A percentile compares a stretch with the other conserved stretches of the same genome.
Evolutionary conservation across 2,888 invertebrate species (phyloP).

Genomic region (Gryllus longicercus): DNA sequence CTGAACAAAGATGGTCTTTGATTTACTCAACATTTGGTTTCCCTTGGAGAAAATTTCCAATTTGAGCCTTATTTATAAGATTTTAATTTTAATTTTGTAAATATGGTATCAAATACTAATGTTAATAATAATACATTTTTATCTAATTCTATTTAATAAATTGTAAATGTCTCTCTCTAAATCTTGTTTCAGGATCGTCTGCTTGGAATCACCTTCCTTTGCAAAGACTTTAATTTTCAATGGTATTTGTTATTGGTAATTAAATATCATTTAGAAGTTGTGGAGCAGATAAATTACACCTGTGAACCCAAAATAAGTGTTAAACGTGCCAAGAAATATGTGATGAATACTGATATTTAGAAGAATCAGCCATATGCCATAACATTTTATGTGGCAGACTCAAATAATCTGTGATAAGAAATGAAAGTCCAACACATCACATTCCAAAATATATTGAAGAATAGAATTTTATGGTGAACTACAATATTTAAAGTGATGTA

Average conservation of each 20-base stretch:
- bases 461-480: no score
- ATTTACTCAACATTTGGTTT: no score
- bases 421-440: no score
- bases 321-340: conserved; percentile 3
- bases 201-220: not conserved
- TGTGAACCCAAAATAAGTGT: not conserved
- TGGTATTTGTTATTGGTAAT: not conserved
- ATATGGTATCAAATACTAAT: no score
- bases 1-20: no score
- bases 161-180: not conserved
- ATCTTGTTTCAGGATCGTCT: not conserved
- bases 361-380: not conserved
- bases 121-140: no score
- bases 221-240: conserved; percentile 5
- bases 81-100: no score
- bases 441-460: no score
- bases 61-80: no score
- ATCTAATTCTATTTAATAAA: no score
- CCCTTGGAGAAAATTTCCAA: no score
- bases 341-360: not conserved
- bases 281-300: not conserved
- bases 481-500: no score
- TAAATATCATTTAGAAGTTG: not conserved
- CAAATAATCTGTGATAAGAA: not conserved
- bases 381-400: not conserved